phyloP scores from a whole-genome alignment of 1,140 invertebrate genomes.

The Brachystomella parvula region DNA sequence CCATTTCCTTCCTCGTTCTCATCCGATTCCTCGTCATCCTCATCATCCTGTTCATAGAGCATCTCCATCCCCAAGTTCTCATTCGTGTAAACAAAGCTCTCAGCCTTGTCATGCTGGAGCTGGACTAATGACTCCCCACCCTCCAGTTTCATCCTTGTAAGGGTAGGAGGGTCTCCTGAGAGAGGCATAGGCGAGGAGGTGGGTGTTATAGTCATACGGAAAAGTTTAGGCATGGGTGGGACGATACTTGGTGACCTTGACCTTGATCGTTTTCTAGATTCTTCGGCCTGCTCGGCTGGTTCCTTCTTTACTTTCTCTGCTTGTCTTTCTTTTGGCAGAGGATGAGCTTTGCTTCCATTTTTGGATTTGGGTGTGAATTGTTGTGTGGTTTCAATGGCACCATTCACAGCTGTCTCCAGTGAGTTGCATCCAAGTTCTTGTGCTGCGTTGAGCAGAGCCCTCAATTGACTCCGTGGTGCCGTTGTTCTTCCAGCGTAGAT shows the following conservation, averaged over 20 bases:
- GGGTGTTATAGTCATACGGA: background rate
- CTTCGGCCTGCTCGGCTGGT: background rate
- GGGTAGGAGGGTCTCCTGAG: too few species aligned
- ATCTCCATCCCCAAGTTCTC: slow-evolving; percentile 15
- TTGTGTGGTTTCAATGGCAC: background rate
- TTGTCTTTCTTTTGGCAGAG: background rate
- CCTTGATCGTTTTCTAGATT: background rate
- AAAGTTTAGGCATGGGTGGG: background rate
- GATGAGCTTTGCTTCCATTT: background rate
- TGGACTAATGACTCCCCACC: too few species aligned
- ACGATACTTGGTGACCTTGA: background rate
- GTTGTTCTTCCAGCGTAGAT: slow-evolving; percentile 21
- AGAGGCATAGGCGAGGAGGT: background rate
- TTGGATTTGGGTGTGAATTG: background rate
- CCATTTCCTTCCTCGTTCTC: background rate
- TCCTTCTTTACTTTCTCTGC: background rate
- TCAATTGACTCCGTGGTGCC: background rate
- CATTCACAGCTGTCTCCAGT: slow-evolving; percentile 18
- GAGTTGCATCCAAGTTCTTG: slow-evolving; percentile 14
- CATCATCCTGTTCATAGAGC: background rate
- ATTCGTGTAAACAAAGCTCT: slow-evolving; percentile 23
- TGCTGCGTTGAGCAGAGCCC: slow-evolving; percentile 7
- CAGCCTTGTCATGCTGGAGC: slow-evolving; percentile 20
- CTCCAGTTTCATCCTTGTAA: too few species aligned
- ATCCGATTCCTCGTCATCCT: background rate